Percentiles rank a stretch among this genome's conserved stretches.
These are phyloP conservation scores for Bibio marci DNA, from an alignment of 2,888 invertebrate species.

Conservation along the genomic window DNA sequence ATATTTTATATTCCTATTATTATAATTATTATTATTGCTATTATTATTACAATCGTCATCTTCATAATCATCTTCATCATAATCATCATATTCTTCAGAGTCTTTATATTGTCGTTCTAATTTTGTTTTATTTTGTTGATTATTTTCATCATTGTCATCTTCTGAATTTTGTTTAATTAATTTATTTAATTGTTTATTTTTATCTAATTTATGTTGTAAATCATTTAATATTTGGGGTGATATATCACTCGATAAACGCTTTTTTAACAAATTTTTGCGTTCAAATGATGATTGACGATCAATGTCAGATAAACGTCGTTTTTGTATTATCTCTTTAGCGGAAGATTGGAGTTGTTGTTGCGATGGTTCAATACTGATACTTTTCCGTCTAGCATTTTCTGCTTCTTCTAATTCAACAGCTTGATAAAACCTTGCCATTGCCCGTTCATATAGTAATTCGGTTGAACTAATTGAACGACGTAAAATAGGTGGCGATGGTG, in stretches of 20 bases:
- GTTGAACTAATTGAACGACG: conserved; percentile 65
- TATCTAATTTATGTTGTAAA: too few relatives aligned
- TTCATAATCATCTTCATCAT: conserved; percentile 13
- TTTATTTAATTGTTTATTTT: conserved; percentile 18
- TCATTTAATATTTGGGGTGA: conserved; percentile 8
- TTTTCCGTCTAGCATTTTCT: conserved; percentile 28
- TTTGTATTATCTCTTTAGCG: too few relatives aligned
- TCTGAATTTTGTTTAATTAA: conserved; percentile 12
- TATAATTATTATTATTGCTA: too few relatives aligned
- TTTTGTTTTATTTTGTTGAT: conserved; percentile 22
- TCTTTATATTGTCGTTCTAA: conserved; percentile 19
- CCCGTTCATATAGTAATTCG: conserved; percentile 63
- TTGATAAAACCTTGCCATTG: conserved; percentile 66
- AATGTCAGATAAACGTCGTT: too few relatives aligned
- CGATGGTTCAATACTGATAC: conserved; percentile 14
- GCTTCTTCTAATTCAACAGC: conserved; percentile 60
- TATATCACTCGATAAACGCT: conserved; percentile 33
- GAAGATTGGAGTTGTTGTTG: conserved; percentile 5
- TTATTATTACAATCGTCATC: too few relatives aligned
- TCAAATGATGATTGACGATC: conserved; percentile 23
- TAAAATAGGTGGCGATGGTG: conserved; percentile 37
- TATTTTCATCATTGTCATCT: conserved; percentile 13
- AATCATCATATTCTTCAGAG: conserved; percentile 16
- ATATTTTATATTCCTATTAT: too few relatives aligned
- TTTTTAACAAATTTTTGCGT: conserved; percentile 29